Evolutionary conservation across 2,797 vertebrate genomes (phyloP).

Genomic region (Falco biarmicus): DNA sequence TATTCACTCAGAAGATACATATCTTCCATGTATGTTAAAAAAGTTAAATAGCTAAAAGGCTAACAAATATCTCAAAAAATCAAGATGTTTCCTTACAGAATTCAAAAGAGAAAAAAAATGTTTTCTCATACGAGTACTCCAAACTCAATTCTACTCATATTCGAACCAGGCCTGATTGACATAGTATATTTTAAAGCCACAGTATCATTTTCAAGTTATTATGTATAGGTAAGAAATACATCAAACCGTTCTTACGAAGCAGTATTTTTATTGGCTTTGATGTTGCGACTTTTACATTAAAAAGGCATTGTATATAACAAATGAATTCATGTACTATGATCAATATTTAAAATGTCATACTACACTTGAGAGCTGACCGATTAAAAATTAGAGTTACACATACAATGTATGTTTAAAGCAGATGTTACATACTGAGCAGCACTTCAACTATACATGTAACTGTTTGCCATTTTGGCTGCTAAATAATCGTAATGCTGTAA

Average conservation of each 20-base stretch:
- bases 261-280: conserved; percentile 82
- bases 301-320: conserved; percentile 74
- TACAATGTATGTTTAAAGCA: conserved; percentile 63
- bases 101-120: conserved; percentile 43
- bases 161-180: conserved; percentile 80
- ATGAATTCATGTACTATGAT: conserved; percentile 48
- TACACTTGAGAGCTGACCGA: conserved; percentile 45
- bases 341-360: conserved; percentile 51
- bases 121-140: conserved; percentile 56
- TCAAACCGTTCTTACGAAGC: conserved; percentile 74
- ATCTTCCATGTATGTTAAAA: conserved; percentile 33
- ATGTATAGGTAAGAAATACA: conserved; percentile 74
- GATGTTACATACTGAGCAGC: conserved; percentile 65
- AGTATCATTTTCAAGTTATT: not conserved
- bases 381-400: conserved; percentile 61
- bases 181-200: conserved; percentile 23
- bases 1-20: conserved; percentile 36
- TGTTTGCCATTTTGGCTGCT: conserved; percentile 51
- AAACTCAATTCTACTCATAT: conserved; percentile 71
- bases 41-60: conserved; percentile 30
- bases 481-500: conserved; percentile 59
- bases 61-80: conserved; percentile 33
- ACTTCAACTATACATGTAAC: conserved; percentile 57
- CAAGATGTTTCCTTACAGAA: conserved; percentile 45
- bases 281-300: conserved; percentile 75